Conservation (phyloP, 2,113 vertebrate species). For the Lipophrys pholis region DNA sequence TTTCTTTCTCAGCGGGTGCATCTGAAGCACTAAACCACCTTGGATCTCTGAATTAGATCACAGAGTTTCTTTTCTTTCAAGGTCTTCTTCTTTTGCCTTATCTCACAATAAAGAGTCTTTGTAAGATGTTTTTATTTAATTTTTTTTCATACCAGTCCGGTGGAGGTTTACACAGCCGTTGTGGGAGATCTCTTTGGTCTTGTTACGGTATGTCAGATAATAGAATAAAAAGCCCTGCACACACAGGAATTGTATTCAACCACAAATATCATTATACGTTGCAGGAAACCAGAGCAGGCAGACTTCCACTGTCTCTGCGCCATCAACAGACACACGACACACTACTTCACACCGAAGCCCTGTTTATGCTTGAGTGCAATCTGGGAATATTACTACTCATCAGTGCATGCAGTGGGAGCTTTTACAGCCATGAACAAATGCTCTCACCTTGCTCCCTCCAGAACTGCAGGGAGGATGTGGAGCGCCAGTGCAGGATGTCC, state of each 20-base stretch:
- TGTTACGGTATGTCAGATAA: slow-evolving; percentile 54
- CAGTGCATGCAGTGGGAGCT: slow-evolving; percentile 12
- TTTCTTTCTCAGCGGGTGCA: neutral
- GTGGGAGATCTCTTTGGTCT: slow-evolving; percentile 35
- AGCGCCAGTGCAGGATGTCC: slow-evolving; percentile 39
- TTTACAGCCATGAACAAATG: slow-evolving; percentile 36
- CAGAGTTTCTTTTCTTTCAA: slow-evolving; percentile 4
- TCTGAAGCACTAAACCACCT: neutral
- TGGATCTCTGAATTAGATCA: neutral
- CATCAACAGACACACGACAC: slow-evolving; percentile 3
- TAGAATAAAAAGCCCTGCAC: slow-evolving; percentile 33
- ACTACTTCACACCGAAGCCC: slow-evolving; percentile 21
- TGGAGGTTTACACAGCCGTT: slow-evolving; percentile 14
- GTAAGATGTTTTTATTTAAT: neutral
- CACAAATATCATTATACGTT: slow-evolving; percentile 58
- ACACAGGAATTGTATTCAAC: slow-evolving; percentile 30
- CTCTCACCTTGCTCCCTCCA: slow-evolving; percentile 6
- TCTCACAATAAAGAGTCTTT: neutral
- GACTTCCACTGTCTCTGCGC: slow-evolving; percentile 45
- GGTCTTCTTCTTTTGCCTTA: neutral
- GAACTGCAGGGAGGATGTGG: slow-evolving; percentile 41
- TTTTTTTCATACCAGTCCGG: neutral
- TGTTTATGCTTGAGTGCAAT: slow-evolving; percentile 43
- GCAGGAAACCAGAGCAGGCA: slow-evolving; percentile 32
- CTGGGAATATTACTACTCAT: slow-evolving; percentile 54